phyloP scores from a whole-genome alignment of 2,888 invertebrate species.

The Amphimallon solstitiale region DNA sequence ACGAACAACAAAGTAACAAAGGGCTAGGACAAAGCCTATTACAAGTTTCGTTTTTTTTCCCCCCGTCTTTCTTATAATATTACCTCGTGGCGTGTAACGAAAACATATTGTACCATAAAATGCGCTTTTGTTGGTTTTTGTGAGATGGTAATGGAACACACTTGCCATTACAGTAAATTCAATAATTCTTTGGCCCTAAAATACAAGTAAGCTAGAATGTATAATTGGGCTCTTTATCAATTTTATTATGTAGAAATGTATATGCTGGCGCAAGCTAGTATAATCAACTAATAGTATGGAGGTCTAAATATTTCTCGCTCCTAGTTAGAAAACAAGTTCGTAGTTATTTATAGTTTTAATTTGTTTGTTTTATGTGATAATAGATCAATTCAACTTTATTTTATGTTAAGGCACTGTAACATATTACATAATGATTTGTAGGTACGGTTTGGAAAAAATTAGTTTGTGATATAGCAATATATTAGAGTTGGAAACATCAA shows the following conservation, averaged over 20 bases:
- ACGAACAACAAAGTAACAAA: conserved; percentile 12
- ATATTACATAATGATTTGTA: too few relatives aligned
- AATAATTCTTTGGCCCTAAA: conserved; percentile 15
- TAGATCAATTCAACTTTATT: too few relatives aligned
- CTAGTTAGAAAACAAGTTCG: too few relatives aligned
- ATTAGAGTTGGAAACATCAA: too few relatives aligned
- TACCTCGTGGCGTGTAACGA: conserved; percentile 6
- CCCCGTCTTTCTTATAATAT: conserved; percentile 7
- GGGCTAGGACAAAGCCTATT: conserved; percentile 12
- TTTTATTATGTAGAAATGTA: conserved; percentile 16
- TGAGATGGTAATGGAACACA: conserved; percentile 5
- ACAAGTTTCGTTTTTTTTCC: conserved; percentile 4
- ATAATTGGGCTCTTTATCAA: conserved; percentile 21
- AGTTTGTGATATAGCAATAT: too few relatives aligned
- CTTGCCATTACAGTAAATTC: conserved; percentile 12
- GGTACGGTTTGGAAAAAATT: too few relatives aligned
- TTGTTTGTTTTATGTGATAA: too few relatives aligned
- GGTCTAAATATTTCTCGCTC: too few relatives aligned
- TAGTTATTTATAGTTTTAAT: too few relatives aligned
- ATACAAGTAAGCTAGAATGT: not conserved
- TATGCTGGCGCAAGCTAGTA: too few relatives aligned
- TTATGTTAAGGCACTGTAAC: too few relatives aligned
- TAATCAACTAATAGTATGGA: too few relatives aligned
- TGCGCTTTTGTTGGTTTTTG: conserved; percentile 22
- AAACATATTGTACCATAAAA: conserved; percentile 15